phyloP scores from a whole-genome alignment of 2,797 vertebrate species.

The Pteronotus mesoamericanus region DNA sequence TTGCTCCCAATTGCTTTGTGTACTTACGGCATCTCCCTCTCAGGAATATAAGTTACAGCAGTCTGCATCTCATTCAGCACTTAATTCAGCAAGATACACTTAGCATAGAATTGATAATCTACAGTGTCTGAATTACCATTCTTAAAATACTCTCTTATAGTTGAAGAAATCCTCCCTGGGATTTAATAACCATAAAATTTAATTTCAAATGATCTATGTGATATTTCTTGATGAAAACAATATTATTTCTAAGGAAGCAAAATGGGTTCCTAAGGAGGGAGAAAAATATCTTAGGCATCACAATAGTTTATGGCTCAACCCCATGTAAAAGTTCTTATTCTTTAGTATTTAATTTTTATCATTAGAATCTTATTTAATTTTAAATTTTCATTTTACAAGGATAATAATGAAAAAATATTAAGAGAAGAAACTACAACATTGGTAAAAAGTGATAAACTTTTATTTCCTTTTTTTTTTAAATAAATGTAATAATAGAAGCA shows the following conservation, averaged over 20 bases:
- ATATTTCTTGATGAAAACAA: not conserved
- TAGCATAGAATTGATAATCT: not conserved
- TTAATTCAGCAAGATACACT: not conserved
- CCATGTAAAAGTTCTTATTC: not conserved
- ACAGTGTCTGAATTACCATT: not conserved
- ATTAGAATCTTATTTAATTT: not conserved
- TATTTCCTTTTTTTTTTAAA: not conserved
- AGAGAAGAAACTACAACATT: not conserved
- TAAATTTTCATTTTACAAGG: not conserved
- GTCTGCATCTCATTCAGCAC: not conserved
- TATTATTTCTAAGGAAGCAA: not conserved
- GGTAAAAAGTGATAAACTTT: not conserved
- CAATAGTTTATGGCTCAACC: not conserved
- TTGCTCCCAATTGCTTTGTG: not conserved
- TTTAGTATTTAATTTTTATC: not conserved
- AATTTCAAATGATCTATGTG: not conserved
- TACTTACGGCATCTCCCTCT: not conserved
- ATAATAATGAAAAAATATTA: not conserved
- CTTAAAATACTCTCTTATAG: not conserved
- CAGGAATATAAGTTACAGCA: not conserved
- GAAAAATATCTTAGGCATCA: not conserved
- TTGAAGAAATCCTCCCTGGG: not conserved
- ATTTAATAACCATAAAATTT: constrained; percentile 3
- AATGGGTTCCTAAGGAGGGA: not conserved
- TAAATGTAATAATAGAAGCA: not conserved